phyloP scores from a whole-genome alignment of 2,113 vertebrate species.

The Mellivora capensis region DNA sequence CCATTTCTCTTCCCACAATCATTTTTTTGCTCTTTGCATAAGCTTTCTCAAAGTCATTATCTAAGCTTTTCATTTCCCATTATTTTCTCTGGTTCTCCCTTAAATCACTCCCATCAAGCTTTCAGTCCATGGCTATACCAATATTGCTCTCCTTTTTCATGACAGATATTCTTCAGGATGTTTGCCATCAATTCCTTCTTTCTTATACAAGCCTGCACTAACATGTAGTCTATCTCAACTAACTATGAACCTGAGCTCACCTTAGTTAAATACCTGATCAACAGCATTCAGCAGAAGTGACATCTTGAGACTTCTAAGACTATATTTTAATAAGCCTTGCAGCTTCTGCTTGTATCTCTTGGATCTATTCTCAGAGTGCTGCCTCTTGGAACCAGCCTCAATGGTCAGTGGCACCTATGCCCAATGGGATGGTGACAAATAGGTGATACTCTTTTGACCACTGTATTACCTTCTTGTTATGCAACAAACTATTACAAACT shows the following conservation, averaged over 20 bases:
- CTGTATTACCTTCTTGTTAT: neutral
- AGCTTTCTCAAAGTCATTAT: neutral
- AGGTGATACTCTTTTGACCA: neutral
- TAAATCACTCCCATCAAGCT: neutral
- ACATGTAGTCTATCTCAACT: neutral
- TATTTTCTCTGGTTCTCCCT: neutral
- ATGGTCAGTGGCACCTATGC: neutral
- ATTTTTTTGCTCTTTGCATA: neutral
- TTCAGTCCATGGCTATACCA: neutral
- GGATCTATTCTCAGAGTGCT: neutral
- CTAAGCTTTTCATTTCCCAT: neutral
- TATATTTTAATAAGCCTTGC: neutral
- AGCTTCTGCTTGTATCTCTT: neutral
- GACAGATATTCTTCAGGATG: neutral
- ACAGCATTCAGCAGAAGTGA: neutral
- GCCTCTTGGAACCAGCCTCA: neutral
- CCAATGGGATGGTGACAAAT: neutral
- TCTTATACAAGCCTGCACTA: neutral
- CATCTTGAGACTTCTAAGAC: neutral
- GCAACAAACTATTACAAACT: neutral
- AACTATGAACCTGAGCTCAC: neutral
- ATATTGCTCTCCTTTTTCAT: neutral
- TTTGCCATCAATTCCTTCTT: neutral
- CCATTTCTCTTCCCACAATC: neutral
- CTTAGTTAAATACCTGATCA: neutral